phyloP scores from a whole-genome alignment of 2,797 vertebrate genomes.

The Ptychobarbus kaznakovi region DNA sequence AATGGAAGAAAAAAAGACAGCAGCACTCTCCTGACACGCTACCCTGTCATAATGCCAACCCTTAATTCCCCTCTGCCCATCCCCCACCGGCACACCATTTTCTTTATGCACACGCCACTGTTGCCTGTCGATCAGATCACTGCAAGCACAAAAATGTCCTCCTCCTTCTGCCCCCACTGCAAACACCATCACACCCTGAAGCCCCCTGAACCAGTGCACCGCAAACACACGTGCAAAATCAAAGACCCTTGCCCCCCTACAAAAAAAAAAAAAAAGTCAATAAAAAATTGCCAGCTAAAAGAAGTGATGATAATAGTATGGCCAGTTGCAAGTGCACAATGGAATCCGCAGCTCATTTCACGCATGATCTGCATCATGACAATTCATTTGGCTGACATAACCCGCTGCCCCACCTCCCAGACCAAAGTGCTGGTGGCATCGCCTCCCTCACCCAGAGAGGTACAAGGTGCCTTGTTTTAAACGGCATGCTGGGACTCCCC shows the following conservation, averaged over 20 bases:
- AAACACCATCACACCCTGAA: constrained; percentile 57
- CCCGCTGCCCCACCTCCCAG: constrained; percentile 56
- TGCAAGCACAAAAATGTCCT: constrained; percentile 73
- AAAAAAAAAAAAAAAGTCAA: too few species aligned
- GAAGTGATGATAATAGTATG: constrained; percentile 63
- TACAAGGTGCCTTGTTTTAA: constrained; percentile 40
- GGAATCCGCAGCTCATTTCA: constrained; percentile 76
- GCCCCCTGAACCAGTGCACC: constrained; percentile 21
- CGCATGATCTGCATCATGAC: constrained; percentile 74
- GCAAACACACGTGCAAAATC: constrained; percentile 24
- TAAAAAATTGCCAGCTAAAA: constrained; percentile 39
- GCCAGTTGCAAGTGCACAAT: constrained; percentile 64
- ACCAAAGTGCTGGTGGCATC: constrained; percentile 49
- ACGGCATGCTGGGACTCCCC: constrained; percentile 8
- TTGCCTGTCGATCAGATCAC: constrained; percentile 73
- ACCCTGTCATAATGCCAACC: constrained; percentile 78
- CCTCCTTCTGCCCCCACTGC: constrained; percentile 56
- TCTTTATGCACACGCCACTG: constrained; percentile 72
- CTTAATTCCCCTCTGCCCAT: constrained; percentile 76
- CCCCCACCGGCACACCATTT: constrained; percentile 69
- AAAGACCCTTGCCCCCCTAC: constrained; percentile 20
- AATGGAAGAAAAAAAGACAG: constrained; percentile 63
- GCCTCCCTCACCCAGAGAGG: constrained; percentile 44
- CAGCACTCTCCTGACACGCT: constrained; percentile 70
- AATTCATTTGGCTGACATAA: constrained; percentile 76